Conservation (phyloP, 2,888 invertebrate genomes). For the Electrophaes corylata region DNA sequence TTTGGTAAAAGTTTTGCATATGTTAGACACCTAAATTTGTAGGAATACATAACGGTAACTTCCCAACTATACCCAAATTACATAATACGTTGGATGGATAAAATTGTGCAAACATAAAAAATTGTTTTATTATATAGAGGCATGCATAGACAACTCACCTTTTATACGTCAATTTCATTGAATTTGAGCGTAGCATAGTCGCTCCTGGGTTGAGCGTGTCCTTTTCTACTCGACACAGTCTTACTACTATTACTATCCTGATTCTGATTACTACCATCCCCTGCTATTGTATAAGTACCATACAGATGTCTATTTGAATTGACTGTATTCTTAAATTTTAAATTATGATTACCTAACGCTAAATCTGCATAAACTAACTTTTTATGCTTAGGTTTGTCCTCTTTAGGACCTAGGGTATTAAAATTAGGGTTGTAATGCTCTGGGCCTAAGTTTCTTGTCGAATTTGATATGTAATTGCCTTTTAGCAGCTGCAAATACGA, state of each 20-base stretch:
- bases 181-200: constrained; percentile 81
- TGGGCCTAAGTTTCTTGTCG: constrained; percentile 72
- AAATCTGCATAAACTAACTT: constrained; percentile 82
- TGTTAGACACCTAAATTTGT: too few species aligned
- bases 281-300: constrained; percentile 79
- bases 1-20: background rate
- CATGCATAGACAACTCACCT: constrained; percentile 60
- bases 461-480: constrained; percentile 81
- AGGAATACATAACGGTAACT: too few species aligned
- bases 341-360: constrained; percentile 83
- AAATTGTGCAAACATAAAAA: background rate
- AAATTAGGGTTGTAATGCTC: constrained; percentile 67
- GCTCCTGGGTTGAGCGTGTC: constrained; percentile 68
- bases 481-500: constrained; percentile 75
- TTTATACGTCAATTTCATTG: constrained; percentile 81
- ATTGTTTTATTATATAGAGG: background rate
- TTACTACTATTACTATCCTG: constrained; percentile 69
- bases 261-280: constrained; percentile 71
- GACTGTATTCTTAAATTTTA: constrained; percentile 84
- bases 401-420: constrained; percentile 68
- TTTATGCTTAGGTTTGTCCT: constrained; percentile 78
- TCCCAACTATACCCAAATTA: too few species aligned
- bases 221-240: constrained; percentile 58
- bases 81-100: too few species aligned
- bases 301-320: constrained; percentile 83